A percentile compares a stretch with the other conserved stretches of the same genome.
These are phyloP conservation scores for Streblospio benedicti DNA, from an alignment of 1,140 invertebrate genomes.

Conservation along the genomic window DNA sequence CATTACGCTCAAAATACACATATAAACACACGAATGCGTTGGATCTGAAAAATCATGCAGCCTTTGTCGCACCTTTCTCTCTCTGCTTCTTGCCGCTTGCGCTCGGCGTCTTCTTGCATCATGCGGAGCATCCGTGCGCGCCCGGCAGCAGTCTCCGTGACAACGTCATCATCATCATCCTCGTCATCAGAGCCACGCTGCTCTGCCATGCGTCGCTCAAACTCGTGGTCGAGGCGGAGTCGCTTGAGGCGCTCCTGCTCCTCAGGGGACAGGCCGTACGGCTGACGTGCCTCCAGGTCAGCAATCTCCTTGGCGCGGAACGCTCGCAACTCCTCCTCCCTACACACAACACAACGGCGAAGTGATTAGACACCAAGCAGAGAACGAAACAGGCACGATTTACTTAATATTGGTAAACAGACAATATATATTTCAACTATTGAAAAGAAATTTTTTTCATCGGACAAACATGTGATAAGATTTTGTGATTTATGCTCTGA, in stretches of 20 bases:
- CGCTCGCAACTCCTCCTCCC: constrained; percentile 27
- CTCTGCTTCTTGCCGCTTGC: constrained; percentile 23
- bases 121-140: constrained; percentile 28
- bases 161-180: constrained; percentile 25
- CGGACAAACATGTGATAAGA: too few species aligned
- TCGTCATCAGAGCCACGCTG: constrained; percentile 32
- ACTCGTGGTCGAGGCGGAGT: constrained; percentile 41
- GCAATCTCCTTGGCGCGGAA: constrained; percentile 34
- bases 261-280: constrained; percentile 29
- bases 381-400: too few species aligned
- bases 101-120: constrained; percentile 35
- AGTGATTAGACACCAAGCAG: too few species aligned
- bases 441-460: too few species aligned
- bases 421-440: too few species aligned
- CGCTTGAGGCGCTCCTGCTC: constrained; percentile 38
- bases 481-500: too few species aligned
- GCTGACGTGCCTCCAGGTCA: constrained; percentile 32
- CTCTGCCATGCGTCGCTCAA: constrained; percentile 38
- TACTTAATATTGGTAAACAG: too few species aligned
- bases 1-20: too few species aligned
- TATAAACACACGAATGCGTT: too few species aligned
- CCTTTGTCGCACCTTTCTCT: constrained; percentile 3
- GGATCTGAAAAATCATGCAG: too few species aligned
- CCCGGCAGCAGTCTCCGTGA: constrained; percentile 13
- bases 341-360: not conserved